Conservation (phyloP, 2,797 vertebrate genomes). For the Lepilemur ruficaudatus region DNA sequence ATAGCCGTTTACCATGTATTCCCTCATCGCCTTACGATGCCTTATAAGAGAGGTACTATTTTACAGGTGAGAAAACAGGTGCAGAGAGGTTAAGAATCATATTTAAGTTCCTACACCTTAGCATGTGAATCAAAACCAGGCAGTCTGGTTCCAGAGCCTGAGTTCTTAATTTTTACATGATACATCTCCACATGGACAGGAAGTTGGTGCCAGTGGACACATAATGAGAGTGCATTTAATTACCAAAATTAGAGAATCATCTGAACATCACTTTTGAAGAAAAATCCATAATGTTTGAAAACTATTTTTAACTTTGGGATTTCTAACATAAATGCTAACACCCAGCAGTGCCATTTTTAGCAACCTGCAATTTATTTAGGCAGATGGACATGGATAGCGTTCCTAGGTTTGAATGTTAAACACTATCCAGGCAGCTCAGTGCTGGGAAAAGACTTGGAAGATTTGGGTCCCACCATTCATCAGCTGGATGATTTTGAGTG, state of each 20-base stretch:
- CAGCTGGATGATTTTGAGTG: neutral
- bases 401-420: neutral
- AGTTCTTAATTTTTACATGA: neutral
- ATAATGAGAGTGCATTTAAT: constrained; percentile 20
- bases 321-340: constrained; percentile 34
- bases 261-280: constrained; percentile 37
- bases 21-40: neutral
- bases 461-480: neutral
- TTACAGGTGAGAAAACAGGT: constrained; percentile 18
- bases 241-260: constrained; percentile 42
- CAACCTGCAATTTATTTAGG: constrained; percentile 29
- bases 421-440: neutral
- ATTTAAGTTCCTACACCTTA: neutral
- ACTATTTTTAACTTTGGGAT: constrained; percentile 53
- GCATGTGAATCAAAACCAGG: neutral
- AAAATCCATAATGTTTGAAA: constrained; percentile 28
- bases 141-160: neutral
- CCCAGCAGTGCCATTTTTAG: constrained; percentile 1
- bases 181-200: neutral
- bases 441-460: neutral
- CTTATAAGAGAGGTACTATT: neutral
- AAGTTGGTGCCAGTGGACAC: neutral
- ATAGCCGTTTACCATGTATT: neutral
- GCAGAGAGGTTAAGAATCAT: neutral
- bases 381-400: constrained; percentile 25